Evolutionary conservation across 2,113 vertebrate genomes (phyloP), one percentile per base, ranked within the genome.

Genomic region (Leucopternis melanops): DNA sequence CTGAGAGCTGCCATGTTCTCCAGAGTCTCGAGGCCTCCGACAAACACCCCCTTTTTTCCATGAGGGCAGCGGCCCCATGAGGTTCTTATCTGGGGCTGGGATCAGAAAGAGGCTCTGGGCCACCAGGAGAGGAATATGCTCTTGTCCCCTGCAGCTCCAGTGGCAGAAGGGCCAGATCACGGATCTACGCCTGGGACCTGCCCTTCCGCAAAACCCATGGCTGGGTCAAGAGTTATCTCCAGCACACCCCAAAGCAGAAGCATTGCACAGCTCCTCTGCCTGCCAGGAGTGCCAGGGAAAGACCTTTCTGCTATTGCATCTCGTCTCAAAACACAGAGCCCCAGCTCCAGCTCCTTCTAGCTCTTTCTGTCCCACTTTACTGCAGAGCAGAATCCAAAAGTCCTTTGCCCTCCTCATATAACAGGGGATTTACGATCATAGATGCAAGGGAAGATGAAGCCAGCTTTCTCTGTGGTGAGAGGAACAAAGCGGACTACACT

Each of bases 31-130:
- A 44, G 81, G 94, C 70, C 63, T 58, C 74, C 2, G 6, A 47
- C 61, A 47, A 81, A 58, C 67, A 42, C 57, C 12, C n/a, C 38
- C 36, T 21, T 0, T 32, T 54, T 31, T 57, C 81, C 65, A 49
- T 0, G 1, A 10, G 29, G 72, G 8, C 70, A 55, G 15, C 1
- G 5, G 47, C 11, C 40, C 73, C 32, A 4, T 4, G n/a, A 27
- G 31, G 32, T 8, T 59, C 52, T 81, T 9, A 23, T 63, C 54
- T 26, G 66, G 36, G 57, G 19, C 58, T 70, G 62, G 58, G 36
- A 66, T 73, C 75, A 54, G 31, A 54, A 65, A 10, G 16, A 42
- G 59, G 50, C 36, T 90, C 50, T 0, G 4, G 52, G 50, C 80
- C 69, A 78, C 49, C 57, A 44, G 61, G 34, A 91, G 20, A 71